phyloP scores from a whole-genome alignment of 2,888 invertebrate genomes.

The Drosophila colorata region DNA sequence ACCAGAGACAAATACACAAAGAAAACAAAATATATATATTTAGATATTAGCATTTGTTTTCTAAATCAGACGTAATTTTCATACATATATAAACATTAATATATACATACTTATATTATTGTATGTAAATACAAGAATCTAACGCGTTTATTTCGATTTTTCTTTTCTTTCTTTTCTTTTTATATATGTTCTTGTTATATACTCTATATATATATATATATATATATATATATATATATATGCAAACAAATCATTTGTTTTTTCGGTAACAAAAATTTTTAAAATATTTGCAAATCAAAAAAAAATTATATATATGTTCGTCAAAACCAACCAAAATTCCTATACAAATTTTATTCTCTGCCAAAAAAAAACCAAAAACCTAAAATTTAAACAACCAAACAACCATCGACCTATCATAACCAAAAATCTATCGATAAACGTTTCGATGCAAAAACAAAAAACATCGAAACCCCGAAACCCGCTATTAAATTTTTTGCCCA shows the following conservation, averaged over 20 bases:
- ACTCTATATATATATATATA: conserved; percentile 50
- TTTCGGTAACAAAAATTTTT: conserved; percentile 77
- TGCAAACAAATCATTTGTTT: conserved; percentile 73
- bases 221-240: conserved; percentile 54
- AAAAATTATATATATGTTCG: conserved; percentile 85
- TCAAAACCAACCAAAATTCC: conserved; percentile 75
- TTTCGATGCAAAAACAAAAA: conserved; percentile 65
- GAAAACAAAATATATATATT: conserved; percentile 19
- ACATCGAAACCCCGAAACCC: conserved; percentile 40
- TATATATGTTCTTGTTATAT: conserved; percentile 83
- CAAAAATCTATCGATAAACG: conserved; percentile 57
- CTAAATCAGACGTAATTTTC: conserved; percentile 43
- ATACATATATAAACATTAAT: conserved; percentile 49
- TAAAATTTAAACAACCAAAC: conserved; percentile 58
- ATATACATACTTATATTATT: conserved; percentile 55
- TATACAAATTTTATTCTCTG: conserved; percentile 60
- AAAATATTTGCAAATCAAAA: conserved; percentile 70
- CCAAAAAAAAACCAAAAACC: conserved; percentile 59
- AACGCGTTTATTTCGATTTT: conserved; percentile 86
- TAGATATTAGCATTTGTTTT: conserved; percentile 41
- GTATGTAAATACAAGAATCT: conserved; percentile 83
- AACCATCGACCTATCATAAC: conserved; percentile 59
- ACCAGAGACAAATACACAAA: conserved; percentile 35
- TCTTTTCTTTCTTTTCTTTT: conserved; percentile 84
- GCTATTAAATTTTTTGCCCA: conserved; percentile 40